These are phyloP conservation scores for Myrmecophaga tridactyla DNA, from an alignment of 2,113 vertebrate genomes.

Conservation along the genomic window DNA sequence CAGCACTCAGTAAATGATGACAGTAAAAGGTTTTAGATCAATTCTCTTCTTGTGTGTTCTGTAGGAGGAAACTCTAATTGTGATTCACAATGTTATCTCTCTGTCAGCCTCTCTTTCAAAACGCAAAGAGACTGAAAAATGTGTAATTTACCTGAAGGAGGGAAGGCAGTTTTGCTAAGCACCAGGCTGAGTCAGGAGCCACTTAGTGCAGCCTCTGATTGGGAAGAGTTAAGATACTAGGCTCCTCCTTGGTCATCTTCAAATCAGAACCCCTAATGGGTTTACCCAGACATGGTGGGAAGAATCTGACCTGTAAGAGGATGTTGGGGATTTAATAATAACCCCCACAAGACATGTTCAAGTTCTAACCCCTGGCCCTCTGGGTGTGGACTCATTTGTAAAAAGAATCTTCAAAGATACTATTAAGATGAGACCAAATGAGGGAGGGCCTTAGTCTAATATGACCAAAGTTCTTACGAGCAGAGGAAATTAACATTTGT, in stretches of 20 bases:
- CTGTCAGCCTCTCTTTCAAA: neutral
- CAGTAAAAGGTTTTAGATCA: constrained; percentile 51
- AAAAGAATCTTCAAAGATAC: too few species aligned
- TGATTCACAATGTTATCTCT: neutral
- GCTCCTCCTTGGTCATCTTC: neutral
- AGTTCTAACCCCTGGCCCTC: too few species aligned
- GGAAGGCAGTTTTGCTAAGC: neutral
- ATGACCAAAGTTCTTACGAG: too few species aligned
- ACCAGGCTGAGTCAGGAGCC: neutral
- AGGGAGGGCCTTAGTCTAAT: too few species aligned
- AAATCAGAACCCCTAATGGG: neutral
- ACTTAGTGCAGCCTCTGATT: neutral
- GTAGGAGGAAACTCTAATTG: constrained; percentile 46
- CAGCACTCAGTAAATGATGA: constrained; percentile 29
- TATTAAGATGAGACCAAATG: too few species aligned
- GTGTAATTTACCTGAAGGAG: neutral
- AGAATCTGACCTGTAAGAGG: neutral
- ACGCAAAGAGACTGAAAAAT: neutral
- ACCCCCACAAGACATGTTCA: too few species aligned
- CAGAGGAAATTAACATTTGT: too few species aligned
- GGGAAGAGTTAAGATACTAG: neutral
- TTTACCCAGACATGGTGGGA: rapidly evolving
- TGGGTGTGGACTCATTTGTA: too few species aligned
- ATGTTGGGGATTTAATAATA: neutral
- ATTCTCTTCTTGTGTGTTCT: constrained; percentile 51